These are phyloP conservation scores for Lanius collurio DNA, from an alignment of 2,113 vertebrate species.

Conservation along the genomic window DNA sequence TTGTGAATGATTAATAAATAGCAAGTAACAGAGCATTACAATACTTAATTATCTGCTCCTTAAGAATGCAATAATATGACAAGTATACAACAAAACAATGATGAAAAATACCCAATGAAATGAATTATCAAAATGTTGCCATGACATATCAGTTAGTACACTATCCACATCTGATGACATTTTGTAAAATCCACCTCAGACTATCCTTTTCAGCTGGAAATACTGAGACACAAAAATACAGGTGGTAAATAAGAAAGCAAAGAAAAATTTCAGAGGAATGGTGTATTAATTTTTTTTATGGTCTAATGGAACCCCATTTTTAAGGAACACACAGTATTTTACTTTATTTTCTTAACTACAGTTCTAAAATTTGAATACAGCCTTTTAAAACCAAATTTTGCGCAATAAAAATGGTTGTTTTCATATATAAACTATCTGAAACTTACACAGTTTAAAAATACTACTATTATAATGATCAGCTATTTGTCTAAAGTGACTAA, in stretches of 20 bases:
- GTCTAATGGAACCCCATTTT: neutral
- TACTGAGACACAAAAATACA: neutral
- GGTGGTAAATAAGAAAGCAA: neutral
- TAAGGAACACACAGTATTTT: neutral
- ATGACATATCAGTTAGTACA: neutral
- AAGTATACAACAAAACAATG: neutral
- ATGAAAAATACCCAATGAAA: neutral
- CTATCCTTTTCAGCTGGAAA: conserved; percentile 1
- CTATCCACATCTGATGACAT: neutral
- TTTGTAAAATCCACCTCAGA: neutral
- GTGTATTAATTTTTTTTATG: neutral
- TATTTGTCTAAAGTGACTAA: neutral
- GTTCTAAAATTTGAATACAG: neutral
- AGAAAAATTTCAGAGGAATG: neutral
- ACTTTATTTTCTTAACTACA: neutral
- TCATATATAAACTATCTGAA: neutral
- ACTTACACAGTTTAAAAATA: neutral
- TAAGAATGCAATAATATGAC: neutral
- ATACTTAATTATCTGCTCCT: neutral
- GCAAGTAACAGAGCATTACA: neutral
- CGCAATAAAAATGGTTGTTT: neutral
- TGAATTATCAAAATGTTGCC: neutral
- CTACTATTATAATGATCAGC: neutral
- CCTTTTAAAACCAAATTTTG: neutral
- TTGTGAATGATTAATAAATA: neutral